Percentiles rank a stretch among this genome's conserved stretches.
These are phyloP conservation scores for Ctena decussata DNA, from an alignment of 2,888 invertebrate genomes.

Conservation along the genomic window DNA sequence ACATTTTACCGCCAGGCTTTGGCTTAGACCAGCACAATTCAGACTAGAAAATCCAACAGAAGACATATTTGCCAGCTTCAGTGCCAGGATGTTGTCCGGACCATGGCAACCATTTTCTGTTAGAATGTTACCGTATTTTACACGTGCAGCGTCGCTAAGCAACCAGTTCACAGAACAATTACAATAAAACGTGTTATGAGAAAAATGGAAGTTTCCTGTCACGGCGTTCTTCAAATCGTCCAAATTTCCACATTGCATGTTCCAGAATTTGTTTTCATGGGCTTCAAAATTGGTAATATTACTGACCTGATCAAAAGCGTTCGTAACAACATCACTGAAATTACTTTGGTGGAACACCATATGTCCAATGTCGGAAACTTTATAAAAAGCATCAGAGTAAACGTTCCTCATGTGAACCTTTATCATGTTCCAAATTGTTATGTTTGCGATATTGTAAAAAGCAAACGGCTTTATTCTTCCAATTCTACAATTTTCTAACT, in stretches of 20 bases:
- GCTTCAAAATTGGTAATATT: conserved; percentile 23
- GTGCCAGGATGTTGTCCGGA: conserved; percentile 18
- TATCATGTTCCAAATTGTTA: conserved; percentile 21
- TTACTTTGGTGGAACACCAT: conserved; percentile 34
- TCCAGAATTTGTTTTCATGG: conserved; percentile 43
- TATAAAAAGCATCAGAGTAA: conserved; percentile 47
- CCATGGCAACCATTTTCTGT: conserved; percentile 45
- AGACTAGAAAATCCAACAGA: neutral
- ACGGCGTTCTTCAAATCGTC: conserved; percentile 15
- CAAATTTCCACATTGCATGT: conserved; percentile 49
- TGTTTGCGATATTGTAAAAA: conserved; percentile 33
- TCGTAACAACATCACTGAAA: conserved; percentile 49
- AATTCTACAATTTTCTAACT: conserved; percentile 42
- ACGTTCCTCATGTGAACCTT: conserved; percentile 48
- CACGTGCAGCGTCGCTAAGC: conserved; percentile 21
- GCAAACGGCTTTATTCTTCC: conserved; percentile 51
- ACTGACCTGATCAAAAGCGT: conserved; percentile 26
- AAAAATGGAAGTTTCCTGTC: neutral
- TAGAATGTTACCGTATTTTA: neutral
- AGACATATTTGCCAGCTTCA: neutral
- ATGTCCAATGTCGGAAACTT: conserved; percentile 23
- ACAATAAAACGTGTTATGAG: conserved; percentile 54
- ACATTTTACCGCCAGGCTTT: neutral
- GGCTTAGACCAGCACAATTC: neutral
- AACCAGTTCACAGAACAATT: conserved; percentile 52